A percentile compares a stretch with the other conserved stretches of the same genome.
Evolutionary conservation across 2,113 vertebrate species (phyloP).

Genomic region (Arothron firmamentum): DNA sequence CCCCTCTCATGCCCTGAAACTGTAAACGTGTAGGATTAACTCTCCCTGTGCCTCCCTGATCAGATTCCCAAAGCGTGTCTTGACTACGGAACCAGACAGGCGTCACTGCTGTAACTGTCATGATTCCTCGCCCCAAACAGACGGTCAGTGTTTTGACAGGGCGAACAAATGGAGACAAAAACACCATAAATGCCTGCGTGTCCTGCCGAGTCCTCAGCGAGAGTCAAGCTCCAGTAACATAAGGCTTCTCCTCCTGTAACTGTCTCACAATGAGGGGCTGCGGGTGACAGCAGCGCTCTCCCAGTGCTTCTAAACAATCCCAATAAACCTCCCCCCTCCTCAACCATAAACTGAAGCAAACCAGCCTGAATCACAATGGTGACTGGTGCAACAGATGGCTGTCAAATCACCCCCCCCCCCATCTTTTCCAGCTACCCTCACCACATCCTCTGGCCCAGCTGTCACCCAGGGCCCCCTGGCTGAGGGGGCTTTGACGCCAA

Average conservation of each 20-base stretch:
- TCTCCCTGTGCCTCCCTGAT: constrained; percentile 46
- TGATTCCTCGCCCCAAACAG: constrained; percentile 22
- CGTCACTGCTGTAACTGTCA: constrained; percentile 5
- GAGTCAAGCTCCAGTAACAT: constrained; percentile 14
- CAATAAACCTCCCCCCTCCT: constrained; percentile 40
- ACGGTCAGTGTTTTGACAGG: constrained; percentile 32
- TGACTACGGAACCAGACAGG: constrained; percentile 9
- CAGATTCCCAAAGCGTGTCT: constrained; percentile 29
- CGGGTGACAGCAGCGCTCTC: constrained; percentile 40
- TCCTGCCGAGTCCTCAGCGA: constrained; percentile 14
- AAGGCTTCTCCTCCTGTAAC: constrained; percentile 29
- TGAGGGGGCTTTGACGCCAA: constrained; percentile 63
- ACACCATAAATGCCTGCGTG: constrained; percentile 31
- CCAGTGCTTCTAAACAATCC: constrained; percentile 43
- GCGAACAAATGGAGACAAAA: constrained; percentile 26
- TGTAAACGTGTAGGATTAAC: constrained; percentile 20
- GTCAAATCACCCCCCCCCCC: constrained; percentile 61
- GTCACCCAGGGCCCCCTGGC: constrained; percentile 59
- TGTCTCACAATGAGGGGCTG: constrained; percentile 16
- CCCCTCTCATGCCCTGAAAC: constrained; percentile 50
- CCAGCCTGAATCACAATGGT: constrained; percentile 64
- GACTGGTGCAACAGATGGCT: constrained; percentile 75
- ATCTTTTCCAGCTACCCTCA: constrained; percentile 37
- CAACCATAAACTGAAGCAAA: constrained; percentile 42
- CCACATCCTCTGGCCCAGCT: constrained; percentile 70